A percentile compares a stretch with the other conserved stretches of the same genome.
phyloP scores from a whole-genome alignment of 1,140 invertebrate genomes.

The Proctacanthus coquilletti region DNA sequence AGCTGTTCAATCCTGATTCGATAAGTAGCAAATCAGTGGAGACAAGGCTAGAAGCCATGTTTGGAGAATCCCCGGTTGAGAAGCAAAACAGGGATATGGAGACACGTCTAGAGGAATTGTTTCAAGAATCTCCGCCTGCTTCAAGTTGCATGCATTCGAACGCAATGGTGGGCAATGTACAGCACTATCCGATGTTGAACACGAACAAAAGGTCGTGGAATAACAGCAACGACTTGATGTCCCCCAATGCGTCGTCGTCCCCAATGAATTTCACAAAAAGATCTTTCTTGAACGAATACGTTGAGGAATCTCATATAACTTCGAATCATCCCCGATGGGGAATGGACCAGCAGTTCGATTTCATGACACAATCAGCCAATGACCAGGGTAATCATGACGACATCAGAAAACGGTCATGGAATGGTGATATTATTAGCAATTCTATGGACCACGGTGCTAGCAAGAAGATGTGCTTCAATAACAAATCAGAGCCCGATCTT shows the following conservation, averaged over 20 bases:
- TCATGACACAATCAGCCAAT: background rate
- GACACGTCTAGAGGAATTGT: constrained; percentile 25
- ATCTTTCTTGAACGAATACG: background rate
- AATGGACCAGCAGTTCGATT: constrained; percentile 1
- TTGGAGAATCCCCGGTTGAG: constrained; percentile 24
- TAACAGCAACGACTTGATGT: background rate
- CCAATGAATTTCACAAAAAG: background rate
- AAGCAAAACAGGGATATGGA: constrained; percentile 23
- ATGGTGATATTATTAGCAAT: constrained; percentile 11
- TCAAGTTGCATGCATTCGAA: too few relatives aligned
- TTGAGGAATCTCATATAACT: background rate
- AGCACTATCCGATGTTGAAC: background rate
- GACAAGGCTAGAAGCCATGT: constrained; percentile 28
- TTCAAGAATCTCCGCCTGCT: constrained; percentile 26
- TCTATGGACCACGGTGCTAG: constrained; percentile 20
- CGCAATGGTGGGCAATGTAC: too few relatives aligned
- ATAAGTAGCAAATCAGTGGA: constrained; percentile 20
- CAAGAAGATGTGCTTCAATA: constrained; percentile 18
- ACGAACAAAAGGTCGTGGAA: background rate
- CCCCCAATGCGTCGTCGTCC: background rate
- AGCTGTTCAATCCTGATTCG: constrained; percentile 24
- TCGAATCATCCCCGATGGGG: background rate
- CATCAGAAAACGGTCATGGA: constrained; percentile 21
- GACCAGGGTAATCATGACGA: constrained; percentile 10
- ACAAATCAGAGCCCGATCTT: background rate